Evolutionary conservation across 2,888 invertebrate species (phyloP).

Genomic region (Tuberolachnus salignus): DNA sequence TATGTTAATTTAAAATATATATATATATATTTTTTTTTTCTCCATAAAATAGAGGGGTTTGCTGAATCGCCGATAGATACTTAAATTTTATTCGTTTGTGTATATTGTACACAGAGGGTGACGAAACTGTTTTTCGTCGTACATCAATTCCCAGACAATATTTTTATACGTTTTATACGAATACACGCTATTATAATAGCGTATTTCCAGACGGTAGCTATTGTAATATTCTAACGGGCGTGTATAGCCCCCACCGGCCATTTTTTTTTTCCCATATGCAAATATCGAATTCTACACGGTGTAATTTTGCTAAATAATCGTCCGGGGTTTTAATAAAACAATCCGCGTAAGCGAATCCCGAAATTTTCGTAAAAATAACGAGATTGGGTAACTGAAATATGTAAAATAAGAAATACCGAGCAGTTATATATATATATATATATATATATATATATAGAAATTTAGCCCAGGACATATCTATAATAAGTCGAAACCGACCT

Average conservation of each 20-base stretch:
- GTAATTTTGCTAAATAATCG: no score
- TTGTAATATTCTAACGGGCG: no score
- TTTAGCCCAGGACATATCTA: no score
- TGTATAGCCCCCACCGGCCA: no score
- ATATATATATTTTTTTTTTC: no score
- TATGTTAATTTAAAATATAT: conserved; percentile 29
- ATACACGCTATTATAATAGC: no score
- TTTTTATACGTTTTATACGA: not conserved
- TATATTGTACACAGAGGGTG: conserved; percentile 8
- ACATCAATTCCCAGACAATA: not conserved
- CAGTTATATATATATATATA: no score
- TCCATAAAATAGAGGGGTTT: not conserved
- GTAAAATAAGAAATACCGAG: not conserved
- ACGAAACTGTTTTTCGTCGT: conserved; percentile 15
- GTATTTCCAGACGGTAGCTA: no score
- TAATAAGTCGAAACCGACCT: conserved; percentile 1
- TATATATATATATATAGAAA: no score
- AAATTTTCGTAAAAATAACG: not conserved
- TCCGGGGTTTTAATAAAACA: no score
- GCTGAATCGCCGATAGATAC: not conserved
- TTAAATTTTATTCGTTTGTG: conserved; percentile 13
- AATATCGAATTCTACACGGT: no score
- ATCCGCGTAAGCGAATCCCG: not conserved
- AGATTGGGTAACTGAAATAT: no score
- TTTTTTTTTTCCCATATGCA: not conserved